Percentiles rank a stretch among this genome's conserved stretches.
These are phyloP conservation scores for Strigops habroptila DNA, from an alignment of 2,113 vertebrate species.

Conservation along the genomic window DNA sequence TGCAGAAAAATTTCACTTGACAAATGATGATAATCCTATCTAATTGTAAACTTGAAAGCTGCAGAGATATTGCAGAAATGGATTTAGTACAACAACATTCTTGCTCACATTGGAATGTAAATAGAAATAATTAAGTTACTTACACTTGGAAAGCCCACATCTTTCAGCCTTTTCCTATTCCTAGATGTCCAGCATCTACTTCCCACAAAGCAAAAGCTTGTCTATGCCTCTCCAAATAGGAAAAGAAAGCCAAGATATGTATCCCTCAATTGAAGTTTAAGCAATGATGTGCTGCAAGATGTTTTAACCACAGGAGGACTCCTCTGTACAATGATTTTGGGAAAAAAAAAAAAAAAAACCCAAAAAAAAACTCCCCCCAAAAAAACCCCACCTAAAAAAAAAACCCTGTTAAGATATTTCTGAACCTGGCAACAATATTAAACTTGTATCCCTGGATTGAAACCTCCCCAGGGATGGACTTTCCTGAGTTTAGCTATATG, in stretches of 20 bases:
- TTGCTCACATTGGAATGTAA: background rate
- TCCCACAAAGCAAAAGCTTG: background rate
- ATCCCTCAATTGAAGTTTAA: background rate
- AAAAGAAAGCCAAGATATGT: background rate
- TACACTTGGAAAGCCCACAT: background rate
- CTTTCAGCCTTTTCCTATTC: background rate
- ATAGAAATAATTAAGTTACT: background rate
- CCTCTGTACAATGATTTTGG: background rate
- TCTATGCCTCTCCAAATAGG: background rate
- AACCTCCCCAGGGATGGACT: background rate
- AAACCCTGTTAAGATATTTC: background rate
- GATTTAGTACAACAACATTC: background rate
- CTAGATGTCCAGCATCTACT: background rate
- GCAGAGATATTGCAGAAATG: background rate
- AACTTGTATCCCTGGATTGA: background rate
- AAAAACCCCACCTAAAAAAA: no score
- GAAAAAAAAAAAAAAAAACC: background rate
- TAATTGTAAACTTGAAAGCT: background rate
- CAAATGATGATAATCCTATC: background rate
- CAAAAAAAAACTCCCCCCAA: no score
- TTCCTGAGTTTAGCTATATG: background rate
- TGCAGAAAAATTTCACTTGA: background rate
- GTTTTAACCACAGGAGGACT: background rate
- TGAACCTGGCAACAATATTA: background rate
- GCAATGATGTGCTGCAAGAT: background rate